Percentiles rank a stretch among this genome's conserved stretches.
phyloP scores from a whole-genome alignment of 2,797 vertebrate genomes.

The Spheniscus humboldti region DNA sequence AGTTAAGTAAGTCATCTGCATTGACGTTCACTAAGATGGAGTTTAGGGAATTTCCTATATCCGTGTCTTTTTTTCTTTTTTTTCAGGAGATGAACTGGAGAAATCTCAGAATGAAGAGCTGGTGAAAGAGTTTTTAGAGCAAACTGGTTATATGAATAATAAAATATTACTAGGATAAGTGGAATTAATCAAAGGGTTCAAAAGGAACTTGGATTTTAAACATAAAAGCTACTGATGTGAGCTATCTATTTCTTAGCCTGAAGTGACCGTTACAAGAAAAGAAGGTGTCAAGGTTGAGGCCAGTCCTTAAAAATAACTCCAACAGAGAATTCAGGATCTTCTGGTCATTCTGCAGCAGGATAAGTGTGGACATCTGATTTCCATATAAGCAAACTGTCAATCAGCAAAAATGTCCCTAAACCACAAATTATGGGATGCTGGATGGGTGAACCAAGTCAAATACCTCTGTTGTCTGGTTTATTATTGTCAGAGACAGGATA shows the following conservation, averaged over 20 bases:
- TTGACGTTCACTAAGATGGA: background rate
- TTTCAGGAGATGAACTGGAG: background rate
- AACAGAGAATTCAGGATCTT: background rate
- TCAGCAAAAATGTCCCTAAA: background rate
- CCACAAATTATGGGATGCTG: background rate
- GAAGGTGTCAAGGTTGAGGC: background rate
- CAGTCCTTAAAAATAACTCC: background rate
- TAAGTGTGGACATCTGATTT: background rate
- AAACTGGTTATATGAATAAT: background rate
- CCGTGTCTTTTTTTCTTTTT: too few species aligned
- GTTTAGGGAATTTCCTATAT: background rate
- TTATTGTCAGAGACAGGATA: background rate
- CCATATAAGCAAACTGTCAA: background rate
- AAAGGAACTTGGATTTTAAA: background rate
- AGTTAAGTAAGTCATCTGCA: background rate
- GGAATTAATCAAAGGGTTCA: background rate
- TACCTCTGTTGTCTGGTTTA: background rate
- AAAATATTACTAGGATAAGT: background rate
- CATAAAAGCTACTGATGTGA: background rate
- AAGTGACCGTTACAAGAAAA: background rate
- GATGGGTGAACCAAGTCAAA: background rate
- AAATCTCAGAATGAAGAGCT: background rate
- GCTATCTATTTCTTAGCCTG: background rate
- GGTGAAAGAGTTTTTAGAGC: background rate
- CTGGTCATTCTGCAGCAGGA: background rate